Evolutionary conservation across 1,140 invertebrate species (phyloP).

Genomic region (Trichonephila inaurata): DNA sequence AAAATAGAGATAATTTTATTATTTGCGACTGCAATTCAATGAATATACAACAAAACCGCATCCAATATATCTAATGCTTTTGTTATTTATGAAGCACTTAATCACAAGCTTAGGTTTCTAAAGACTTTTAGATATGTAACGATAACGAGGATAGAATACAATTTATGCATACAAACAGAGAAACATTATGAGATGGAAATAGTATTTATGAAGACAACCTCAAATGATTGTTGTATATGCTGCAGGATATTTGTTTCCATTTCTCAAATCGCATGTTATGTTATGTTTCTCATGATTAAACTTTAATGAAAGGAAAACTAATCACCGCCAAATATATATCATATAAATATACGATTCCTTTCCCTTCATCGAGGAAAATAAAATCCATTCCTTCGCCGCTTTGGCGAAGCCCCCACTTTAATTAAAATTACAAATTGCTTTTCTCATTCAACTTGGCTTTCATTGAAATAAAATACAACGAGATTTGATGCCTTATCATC

Average conservation of each 20-base stretch:
- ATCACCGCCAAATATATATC: neutral
- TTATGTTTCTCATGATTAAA: neutral
- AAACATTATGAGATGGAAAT: neutral
- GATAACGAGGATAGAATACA: neutral
- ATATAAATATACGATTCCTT: neutral
- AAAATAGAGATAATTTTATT: neutral
- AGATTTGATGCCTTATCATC: neutral
- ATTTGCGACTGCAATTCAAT: neutral
- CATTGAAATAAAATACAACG: conserved; percentile 14
- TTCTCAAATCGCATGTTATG: neutral
- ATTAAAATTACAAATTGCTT: conserved; percentile 57
- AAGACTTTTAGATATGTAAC: neutral
- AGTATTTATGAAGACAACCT: neutral
- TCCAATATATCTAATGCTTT: neutral
- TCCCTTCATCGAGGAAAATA: neutral
- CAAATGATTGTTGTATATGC: neutral
- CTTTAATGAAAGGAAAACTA: conserved; percentile 43
- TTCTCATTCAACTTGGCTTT: neutral
- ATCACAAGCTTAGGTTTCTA: neutral
- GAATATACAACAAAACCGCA: neutral
- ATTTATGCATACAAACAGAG: neutral
- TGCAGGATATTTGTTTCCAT: neutral
- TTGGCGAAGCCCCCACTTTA: neutral
- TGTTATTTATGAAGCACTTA: neutral
- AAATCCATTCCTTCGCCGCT: neutral